Base-by-base conservation (phyloP, 2,888 invertebrate genomes). In the Eupithecia subumbrata region DNA sequence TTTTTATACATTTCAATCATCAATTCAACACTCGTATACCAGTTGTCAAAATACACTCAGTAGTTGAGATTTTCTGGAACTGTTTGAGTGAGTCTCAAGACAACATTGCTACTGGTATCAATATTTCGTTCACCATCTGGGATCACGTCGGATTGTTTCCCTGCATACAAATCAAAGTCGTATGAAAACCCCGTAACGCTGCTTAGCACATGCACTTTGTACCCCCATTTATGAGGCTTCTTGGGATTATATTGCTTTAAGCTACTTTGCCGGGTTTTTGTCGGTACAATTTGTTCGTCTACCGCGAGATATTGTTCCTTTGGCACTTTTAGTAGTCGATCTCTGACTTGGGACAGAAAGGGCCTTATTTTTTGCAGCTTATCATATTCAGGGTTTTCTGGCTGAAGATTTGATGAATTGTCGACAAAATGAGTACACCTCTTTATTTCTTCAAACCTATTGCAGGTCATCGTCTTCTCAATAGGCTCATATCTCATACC, bases 251-350 rank as follows among this genome's bases (percentile, higher is more conserved):
- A 34, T 34, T 34, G 34, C 22, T 60, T 40, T 40, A 40, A 40
- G 40, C 40, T 40, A 40, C 40, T 43, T 43, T 43, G 43, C 43
- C 66, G 66, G 37, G 66, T 34, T 34, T 66, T 66, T 34, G 66
- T 37, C 37, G 66, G 66, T 30, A 66, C 34, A 30, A 66, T 66
- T 34, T 66, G 66, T 66, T 66, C 66, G 37, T 66, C 66, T 14
- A 66, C 34, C 16, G 66, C 30, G 34, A 37, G 34, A 66, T 34
- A 66, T 66, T 66, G 34, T 34, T 66, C 37, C 9, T 66, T 37
- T n/a, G 66, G 66, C 66, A 66, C 66, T 66, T 34, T 8, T 60
- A 60, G 60, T 22, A 60, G 22, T 60, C 60, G n/a, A 22, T 60
- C 60, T n/a, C 60, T n/a, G 22, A 60, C 22, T 12, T 22, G n/a